Percentiles rank a stretch among this genome's conserved stretches.
These are phyloP conservation scores for Hipparchia sbordonii DNA, from an alignment of 2,888 invertebrate species.

Conservation along the genomic window DNA sequence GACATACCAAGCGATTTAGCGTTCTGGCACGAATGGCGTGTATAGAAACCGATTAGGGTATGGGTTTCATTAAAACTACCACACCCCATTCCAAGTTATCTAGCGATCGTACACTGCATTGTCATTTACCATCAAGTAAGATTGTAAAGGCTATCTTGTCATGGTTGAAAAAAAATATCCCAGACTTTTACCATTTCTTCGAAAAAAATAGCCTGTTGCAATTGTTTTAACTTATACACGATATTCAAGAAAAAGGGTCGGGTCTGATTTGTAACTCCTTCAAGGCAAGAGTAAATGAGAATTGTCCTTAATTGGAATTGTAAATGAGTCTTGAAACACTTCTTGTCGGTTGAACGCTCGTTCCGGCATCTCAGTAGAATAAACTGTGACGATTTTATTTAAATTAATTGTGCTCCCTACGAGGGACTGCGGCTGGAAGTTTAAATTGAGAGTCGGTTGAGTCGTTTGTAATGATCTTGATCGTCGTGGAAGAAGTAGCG, in stretches of 20 bases:
- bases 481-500: slow-evolving; percentile 5
- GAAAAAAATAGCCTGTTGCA: slow-evolving; percentile 14
- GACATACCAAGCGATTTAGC: no score
- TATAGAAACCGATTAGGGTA: no score
- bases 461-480: slow-evolving; percentile 22
- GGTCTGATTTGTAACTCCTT: slow-evolving; percentile 66
- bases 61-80: no score
- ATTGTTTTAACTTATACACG: slow-evolving; percentile 5
- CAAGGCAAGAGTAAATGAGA: slow-evolving; percentile 78
- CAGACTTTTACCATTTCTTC: neutral
- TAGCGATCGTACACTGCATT: no score
- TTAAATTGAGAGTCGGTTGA: slow-evolving; percentile 33
- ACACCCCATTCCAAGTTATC: no score
- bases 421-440: slow-evolving; percentile 53
- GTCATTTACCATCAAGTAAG: no score
- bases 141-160: no score
- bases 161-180: no score
- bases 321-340: slow-evolving; percentile 79
- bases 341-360: slow-evolving; percentile 75
- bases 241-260: slow-evolving; percentile 37
- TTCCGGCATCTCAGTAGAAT: slow-evolving; percentile 72
- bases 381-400: slow-evolving; percentile 80
- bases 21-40: no score
- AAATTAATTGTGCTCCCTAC: slow-evolving; percentile 70
- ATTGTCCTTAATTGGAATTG: slow-evolving; percentile 80